phyloP scores from a whole-genome alignment of 2,888 invertebrate species.

The Chydorus sphaericus region DNA sequence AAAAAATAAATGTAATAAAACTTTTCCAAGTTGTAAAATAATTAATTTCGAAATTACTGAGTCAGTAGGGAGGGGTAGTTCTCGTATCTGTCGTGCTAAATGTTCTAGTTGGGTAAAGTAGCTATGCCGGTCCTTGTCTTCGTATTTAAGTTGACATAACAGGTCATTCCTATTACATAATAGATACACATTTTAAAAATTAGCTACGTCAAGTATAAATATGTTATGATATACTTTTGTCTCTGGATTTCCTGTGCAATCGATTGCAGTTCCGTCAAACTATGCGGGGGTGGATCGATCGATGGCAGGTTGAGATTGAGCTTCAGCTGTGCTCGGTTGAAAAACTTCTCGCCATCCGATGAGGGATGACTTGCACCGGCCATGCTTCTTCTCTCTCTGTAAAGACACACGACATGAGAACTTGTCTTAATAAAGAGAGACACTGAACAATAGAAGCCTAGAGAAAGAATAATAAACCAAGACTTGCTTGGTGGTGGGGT shows the following conservation, averaged over 20 bases:
- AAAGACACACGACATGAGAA: background rate
- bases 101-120: conserved; percentile 13
- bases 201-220: background rate
- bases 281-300: background rate
- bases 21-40: background rate
- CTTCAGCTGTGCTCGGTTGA: conserved; percentile 7
- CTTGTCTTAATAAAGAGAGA: too few species aligned
- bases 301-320: conserved; percentile 8
- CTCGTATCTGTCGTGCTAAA: conserved; percentile 12
- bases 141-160: conserved; percentile 12
- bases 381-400: too few species aligned
- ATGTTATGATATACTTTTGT: background rate
- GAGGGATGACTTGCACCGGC: conserved; percentile 1
- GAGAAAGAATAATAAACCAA: too few species aligned
- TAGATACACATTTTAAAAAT: background rate
- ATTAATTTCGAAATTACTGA: conserved; percentile 12
- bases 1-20: background rate
- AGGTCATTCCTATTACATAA: conserved; percentile 6
- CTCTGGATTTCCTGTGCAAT: conserved; percentile 3
- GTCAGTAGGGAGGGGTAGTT: conserved; percentile 15
- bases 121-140: conserved; percentile 14
- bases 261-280: background rate
- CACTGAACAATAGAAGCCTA: too few species aligned
- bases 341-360: background rate
- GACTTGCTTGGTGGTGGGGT: too few species aligned